Evolutionary conservation across 2,797 vertebrate genomes (phyloP).

Genomic region (Falco concolor): DNA sequence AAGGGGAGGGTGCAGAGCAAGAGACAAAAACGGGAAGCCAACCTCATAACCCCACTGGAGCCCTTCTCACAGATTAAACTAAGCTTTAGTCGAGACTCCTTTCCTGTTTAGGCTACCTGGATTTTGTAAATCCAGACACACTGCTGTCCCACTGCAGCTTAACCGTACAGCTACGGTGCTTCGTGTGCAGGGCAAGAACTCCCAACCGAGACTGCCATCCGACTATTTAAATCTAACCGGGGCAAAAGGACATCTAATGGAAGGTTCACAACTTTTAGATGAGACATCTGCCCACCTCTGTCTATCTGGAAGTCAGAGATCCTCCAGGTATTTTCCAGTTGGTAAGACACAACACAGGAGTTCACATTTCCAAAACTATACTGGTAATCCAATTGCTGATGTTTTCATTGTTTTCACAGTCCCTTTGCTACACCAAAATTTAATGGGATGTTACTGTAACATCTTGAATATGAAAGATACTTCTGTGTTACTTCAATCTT

Average conservation of each 20-base stretch:
- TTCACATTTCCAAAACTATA: neutral
- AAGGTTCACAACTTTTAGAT: neutral
- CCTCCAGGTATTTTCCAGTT: neutral
- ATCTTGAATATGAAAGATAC: neutral
- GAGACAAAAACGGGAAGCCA: neutral
- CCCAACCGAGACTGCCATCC: fast-evolving
- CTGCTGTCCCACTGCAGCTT: neutral
- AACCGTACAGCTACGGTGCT: fast-evolving
- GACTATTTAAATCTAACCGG: neutral
- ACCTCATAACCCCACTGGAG: neutral
- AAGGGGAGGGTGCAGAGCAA: neutral
- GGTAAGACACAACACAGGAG: neutral
- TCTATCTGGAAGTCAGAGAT: neutral
- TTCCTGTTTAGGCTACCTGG: neutral
- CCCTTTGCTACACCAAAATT: neutral
- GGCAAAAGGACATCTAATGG: neutral
- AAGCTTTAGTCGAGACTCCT: neutral
- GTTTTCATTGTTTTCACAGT: neutral
- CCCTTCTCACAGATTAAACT: neutral
- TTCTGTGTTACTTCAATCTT: neutral
- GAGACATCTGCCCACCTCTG: neutral
- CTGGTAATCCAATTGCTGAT: neutral
- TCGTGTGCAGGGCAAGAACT: fast-evolving
- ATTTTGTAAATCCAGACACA: neutral
- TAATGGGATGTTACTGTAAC: neutral